phyloP scores from a whole-genome alignment of 2,113 vertebrate genomes.

The Tachycineta bicolor region DNA sequence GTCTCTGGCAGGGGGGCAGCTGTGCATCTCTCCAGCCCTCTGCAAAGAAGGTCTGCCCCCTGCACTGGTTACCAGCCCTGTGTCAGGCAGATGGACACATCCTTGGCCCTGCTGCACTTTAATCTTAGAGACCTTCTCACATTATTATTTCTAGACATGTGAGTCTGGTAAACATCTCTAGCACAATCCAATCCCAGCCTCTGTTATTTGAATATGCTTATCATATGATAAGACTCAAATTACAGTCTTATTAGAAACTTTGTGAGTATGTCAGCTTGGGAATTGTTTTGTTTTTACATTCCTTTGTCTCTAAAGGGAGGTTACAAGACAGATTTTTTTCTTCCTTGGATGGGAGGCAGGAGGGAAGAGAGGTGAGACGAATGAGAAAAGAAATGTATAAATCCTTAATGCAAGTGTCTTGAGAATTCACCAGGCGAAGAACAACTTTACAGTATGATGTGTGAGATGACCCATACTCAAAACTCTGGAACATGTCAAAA shows the following conservation, averaged over 20 bases:
- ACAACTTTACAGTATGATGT: background rate
- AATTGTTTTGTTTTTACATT: background rate
- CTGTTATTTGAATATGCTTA: background rate
- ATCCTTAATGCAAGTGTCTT: background rate
- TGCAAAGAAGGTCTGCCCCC: background rate
- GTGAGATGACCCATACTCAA: background rate
- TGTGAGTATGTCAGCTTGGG: background rate
- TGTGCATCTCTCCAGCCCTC: background rate
- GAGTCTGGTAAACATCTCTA: background rate
- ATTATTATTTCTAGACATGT: background rate
- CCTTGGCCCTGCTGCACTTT: background rate
- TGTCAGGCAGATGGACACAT: background rate
- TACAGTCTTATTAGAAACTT: background rate
- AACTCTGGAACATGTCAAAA: background rate
- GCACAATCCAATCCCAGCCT: background rate
- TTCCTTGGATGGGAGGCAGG: background rate
- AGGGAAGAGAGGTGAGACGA: background rate
- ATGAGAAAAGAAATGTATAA: background rate
- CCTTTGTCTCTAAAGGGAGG: background rate
- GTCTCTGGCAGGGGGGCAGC: background rate
- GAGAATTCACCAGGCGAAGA: background rate
- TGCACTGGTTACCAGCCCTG: background rate
- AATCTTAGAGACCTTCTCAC: background rate
- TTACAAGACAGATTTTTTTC: background rate
- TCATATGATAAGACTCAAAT: background rate